phyloP scores from a whole-genome alignment of 2,797 vertebrate genomes.

The Otus scops region DNA sequence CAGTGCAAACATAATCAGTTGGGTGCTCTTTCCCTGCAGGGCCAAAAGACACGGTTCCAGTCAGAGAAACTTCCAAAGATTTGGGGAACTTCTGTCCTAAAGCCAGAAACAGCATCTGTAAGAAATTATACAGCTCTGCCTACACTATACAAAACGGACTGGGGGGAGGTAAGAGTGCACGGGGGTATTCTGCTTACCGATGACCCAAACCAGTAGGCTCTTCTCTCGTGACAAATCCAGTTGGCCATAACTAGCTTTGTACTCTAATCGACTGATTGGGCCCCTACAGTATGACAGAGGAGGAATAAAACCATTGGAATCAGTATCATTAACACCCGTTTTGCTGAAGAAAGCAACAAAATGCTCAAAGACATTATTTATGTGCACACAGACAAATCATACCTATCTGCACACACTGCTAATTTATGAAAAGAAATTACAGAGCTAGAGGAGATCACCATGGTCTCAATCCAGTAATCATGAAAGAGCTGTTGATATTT shows the following conservation, averaged over 20 bases:
- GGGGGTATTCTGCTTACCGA: constrained; percentile 74
- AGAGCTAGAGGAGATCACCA: background rate
- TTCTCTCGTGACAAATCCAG: constrained; percentile 90
- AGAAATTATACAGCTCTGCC: background rate
- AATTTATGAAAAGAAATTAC: constrained; percentile 11
- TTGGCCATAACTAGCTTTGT: constrained; percentile 89
- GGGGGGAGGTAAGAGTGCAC: background rate
- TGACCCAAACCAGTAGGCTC: constrained; percentile 88
- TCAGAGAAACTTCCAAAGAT: constrained; percentile 87
- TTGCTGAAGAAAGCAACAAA: background rate
- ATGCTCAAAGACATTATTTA: background rate
- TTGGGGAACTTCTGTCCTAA: constrained; percentile 95
- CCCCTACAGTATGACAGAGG: constrained; percentile 74
- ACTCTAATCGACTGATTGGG: constrained; percentile 83
- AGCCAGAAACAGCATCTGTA: constrained; percentile 13
- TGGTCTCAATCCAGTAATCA: background rate
- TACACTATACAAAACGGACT: background rate
- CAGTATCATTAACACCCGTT: background rate
- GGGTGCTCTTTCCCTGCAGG: constrained; percentile 67
- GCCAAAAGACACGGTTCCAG: constrained; percentile 85
- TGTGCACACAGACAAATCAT: background rate
- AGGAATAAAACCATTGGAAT: background rate
- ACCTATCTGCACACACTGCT: background rate
- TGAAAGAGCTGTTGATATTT: background rate
- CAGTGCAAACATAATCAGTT: constrained; percentile 85